Base-by-base conservation (phyloP, 2,797 vertebrate species). In the Jordanella pulchra region DNA sequence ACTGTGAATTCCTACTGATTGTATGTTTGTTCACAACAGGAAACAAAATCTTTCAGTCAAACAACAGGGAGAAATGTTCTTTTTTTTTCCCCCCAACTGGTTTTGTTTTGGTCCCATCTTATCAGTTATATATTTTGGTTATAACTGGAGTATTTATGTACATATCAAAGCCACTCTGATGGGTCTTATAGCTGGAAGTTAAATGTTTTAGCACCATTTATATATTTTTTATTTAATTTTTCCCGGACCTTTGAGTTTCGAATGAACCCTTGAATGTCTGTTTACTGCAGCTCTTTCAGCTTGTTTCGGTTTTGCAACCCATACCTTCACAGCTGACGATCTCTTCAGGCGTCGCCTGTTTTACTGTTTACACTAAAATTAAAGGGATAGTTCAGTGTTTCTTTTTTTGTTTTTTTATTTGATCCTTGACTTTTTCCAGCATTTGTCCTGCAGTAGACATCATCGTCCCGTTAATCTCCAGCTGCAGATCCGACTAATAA, bases 1-100 rank as follows among this genome's bases (percentile, higher is more conserved):
- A 89, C 81, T 90, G 86, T 87, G 84, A 89, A 89, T 66, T 78
- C 44, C 66, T 74, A 78, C 51, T 81, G 84, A 84, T 87, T 79
- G 68, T 81, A 73, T 82, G 60, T 65, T 79, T 74, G 67, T 64
- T 63, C 60, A 39, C 23, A 63, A 63, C 12, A 63, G 66, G 12
- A 15, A n/a, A 55, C 73, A 44, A 67, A 39, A 21, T 50, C 5
- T 63, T 65, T 28, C 58, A 10, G 60, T 42, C 47, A 50, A 76
- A 75, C 73, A 75, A 69, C 65, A 67, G 66, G 48, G 71, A 11
- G 60, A n/a, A 63, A 39, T n/a, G 47, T 32, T 35, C 2, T 1
- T 71, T 78, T 78, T 55, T 17, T 63, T 76, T 42, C n/a, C n/a
- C n/a, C n/a, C n/a, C 78, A 58, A 78, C 74, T 76, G 70, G 64